Percentiles rank a stretch among this genome's conserved stretches.
These are phyloP conservation scores for Lontra canadensis DNA, from an alignment of 2,113 vertebrate genomes.

Conservation along the genomic window DNA sequence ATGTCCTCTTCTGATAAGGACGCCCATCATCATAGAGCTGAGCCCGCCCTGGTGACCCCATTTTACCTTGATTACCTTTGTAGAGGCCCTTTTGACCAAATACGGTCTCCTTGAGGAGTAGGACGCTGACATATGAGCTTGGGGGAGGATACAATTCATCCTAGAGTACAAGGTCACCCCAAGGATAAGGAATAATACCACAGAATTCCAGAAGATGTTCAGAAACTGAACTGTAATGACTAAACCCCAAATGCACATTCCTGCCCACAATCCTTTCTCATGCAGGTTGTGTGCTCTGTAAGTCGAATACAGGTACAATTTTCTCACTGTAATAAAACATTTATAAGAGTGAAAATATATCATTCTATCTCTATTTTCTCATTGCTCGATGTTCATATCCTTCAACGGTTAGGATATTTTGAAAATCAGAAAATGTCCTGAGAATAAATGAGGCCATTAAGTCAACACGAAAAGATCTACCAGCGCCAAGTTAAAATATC, in stretches of 20 bases:
- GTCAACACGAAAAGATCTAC: conserved; percentile 59
- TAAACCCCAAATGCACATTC: neutral
- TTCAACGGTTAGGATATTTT: conserved; percentile 44
- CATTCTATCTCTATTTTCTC: conserved; percentile 30
- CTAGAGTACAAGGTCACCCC: neutral
- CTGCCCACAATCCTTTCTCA: neutral
- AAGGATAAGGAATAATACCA: neutral
- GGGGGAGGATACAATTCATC: neutral
- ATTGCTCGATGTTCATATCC: conserved; percentile 8
- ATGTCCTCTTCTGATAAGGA: neutral
- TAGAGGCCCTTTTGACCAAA: neutral
- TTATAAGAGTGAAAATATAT: neutral
- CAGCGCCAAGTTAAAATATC: conserved; percentile 51
- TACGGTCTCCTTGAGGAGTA: neutral
- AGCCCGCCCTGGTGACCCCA: neutral
- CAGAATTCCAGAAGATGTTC: neutral
- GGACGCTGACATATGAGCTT: neutral
- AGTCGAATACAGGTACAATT: neutral
- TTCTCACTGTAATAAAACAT: neutral
- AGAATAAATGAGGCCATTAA: conserved; percentile 64
- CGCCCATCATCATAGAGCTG: neutral
- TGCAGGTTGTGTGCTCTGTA: neutral
- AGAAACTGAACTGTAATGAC: neutral
- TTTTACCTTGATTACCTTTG: neutral
- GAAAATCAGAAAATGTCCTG: conserved; percentile 69